Percentiles rank a stretch among this genome's conserved stretches.
Conservation (phyloP, 2,888 invertebrate species). For the Sinelater perroti region DNA sequence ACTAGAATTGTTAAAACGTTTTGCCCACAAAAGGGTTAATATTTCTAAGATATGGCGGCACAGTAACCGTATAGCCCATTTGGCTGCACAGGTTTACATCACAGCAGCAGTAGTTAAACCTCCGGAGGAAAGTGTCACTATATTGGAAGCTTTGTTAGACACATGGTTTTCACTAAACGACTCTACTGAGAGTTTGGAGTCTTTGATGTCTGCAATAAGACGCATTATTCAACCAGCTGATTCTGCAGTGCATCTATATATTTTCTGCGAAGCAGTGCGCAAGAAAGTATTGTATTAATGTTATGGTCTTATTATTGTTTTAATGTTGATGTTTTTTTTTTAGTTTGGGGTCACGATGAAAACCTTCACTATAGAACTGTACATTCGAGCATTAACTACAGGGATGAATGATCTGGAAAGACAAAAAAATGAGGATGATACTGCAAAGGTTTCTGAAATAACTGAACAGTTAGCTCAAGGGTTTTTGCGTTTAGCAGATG, state of each 20-base stretch:
- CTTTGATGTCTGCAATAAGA: constrained; percentile 53
- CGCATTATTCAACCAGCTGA: constrained; percentile 65
- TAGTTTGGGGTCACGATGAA: constrained; percentile 50
- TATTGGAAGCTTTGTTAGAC: constrained; percentile 55
- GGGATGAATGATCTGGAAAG: constrained; percentile 80
- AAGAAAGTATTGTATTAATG: constrained; percentile 53
- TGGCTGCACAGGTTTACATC: constrained; percentile 66
- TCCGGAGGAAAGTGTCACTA: constrained; percentile 53
- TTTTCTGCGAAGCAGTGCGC: constrained; percentile 66
- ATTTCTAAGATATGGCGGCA: constrained; percentile 66
- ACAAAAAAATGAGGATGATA: constrained; percentile 62
- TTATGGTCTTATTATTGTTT: not conserved
- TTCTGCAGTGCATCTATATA: constrained; percentile 73
- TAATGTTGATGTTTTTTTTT: constrained; percentile 3
- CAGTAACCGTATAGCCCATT: constrained; percentile 65
- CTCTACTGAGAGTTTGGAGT: constrained; percentile 48
- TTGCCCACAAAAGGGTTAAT: constrained; percentile 60
- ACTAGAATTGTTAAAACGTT: constrained; percentile 65
- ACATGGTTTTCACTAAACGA: constrained; percentile 57
- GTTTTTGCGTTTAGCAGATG: constrained; percentile 71
- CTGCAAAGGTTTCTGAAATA: constrained; percentile 60
- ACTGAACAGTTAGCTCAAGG: constrained; percentile 69
- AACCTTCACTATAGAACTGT: constrained; percentile 75
- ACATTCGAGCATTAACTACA: constrained; percentile 76
- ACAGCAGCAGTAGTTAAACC: constrained; percentile 66